These are phyloP conservation scores for Cliona cf. orientalis DNA, from an alignment of 37 sponge, comb jelly and placozoan genomes.

Conservation along the genomic window DNA sequence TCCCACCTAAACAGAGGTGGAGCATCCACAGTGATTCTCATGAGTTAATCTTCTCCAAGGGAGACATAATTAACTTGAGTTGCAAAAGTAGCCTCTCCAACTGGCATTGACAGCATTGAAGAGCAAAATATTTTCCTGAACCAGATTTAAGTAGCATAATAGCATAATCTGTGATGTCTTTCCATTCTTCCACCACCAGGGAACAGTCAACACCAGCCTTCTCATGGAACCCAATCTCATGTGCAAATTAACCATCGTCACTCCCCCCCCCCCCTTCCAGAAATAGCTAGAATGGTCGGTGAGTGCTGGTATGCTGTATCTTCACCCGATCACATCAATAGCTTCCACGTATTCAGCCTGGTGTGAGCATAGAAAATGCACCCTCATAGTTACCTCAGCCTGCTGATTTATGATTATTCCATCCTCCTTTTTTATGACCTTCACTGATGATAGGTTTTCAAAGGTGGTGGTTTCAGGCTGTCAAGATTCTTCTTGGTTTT, in stretches of 20 bases:
- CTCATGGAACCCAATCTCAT: slow-evolving; percentile 44
- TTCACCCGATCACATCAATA: slow-evolving; percentile 41
- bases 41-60: slow-evolving; percentile 38
- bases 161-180: slow-evolving; percentile 65
- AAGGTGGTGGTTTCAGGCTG: slow-evolving; percentile 29
- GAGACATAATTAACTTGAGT: slow-evolving; percentile 60
- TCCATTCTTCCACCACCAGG: slow-evolving; percentile 67
- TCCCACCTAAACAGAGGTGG: slow-evolving; percentile 51
- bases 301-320: slow-evolving; percentile 39
- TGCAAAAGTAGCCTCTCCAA: slow-evolving; percentile 61
- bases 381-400: slow-evolving; percentile 26
- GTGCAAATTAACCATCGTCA: slow-evolving; percentile 35
- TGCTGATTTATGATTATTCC: slow-evolving; percentile 27
- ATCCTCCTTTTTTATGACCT: slow-evolving; percentile 43
- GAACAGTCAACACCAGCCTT: slow-evolving; percentile 33
- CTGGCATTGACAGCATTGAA: slow-evolving; percentile 48
- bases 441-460: slow-evolving; percentile 60
- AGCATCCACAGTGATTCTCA: slow-evolving; percentile 42
- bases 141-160: slow-evolving; percentile 66
- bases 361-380: neutral
- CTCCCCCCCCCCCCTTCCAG: slow-evolving; percentile 66
- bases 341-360: slow-evolving; percentile 20
- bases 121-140: slow-evolving; percentile 38
- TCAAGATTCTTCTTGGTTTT: slow-evolving; percentile 47
- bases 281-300: slow-evolving; percentile 60